These are phyloP conservation scores for Lepeophtheirus nordmannii DNA, from an alignment of 2,888 invertebrate species.

Conservation along the genomic window DNA sequence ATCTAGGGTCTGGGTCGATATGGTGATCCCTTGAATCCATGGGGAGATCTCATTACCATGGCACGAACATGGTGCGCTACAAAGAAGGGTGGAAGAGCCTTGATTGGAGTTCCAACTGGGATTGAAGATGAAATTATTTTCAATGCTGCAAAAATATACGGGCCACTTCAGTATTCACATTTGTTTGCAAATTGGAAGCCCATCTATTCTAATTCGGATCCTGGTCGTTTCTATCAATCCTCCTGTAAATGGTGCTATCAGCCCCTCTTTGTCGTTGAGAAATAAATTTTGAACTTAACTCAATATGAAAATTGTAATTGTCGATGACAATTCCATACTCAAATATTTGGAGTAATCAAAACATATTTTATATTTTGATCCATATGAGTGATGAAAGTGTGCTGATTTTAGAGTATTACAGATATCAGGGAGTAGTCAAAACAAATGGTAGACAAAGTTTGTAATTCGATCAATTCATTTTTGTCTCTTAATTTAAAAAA, in stretches of 20 bases:
- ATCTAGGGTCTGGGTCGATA: slow-evolving; percentile 10
- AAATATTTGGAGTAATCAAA: no score
- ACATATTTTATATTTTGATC: no score
- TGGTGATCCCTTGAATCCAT: slow-evolving; percentile 19
- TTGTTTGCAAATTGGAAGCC: slow-evolving; percentile 18
- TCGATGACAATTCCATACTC: no score
- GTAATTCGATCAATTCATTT: no score
- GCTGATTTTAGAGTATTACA: no score
- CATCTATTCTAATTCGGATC: slow-evolving; percentile 11
- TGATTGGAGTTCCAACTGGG: slow-evolving; percentile 17
- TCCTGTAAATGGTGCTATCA: slow-evolving; percentile 8
- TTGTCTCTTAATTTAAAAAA: no score
- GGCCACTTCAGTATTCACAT: background rate
- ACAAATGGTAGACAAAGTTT: no score
- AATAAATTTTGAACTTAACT: slow-evolving; percentile 4
- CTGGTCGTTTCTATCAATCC: background rate
- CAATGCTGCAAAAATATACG: slow-evolving; percentile 14
- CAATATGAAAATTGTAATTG: no score
- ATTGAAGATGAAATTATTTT: slow-evolving; percentile 12
- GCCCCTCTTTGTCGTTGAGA: slow-evolving; percentile 13
- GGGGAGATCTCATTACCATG: slow-evolving; percentile 21
- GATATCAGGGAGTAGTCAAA: no score
- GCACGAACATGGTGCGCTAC: slow-evolving; percentile 17
- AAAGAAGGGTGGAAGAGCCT: slow-evolving; percentile 3
- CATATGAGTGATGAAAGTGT: no score